A percentile compares a stretch with the other conserved stretches of the same genome.
These are phyloP conservation scores for Sebastes melanostomus DNA, from an alignment of 2,797 vertebrate genomes.

Conservation along the genomic window DNA sequence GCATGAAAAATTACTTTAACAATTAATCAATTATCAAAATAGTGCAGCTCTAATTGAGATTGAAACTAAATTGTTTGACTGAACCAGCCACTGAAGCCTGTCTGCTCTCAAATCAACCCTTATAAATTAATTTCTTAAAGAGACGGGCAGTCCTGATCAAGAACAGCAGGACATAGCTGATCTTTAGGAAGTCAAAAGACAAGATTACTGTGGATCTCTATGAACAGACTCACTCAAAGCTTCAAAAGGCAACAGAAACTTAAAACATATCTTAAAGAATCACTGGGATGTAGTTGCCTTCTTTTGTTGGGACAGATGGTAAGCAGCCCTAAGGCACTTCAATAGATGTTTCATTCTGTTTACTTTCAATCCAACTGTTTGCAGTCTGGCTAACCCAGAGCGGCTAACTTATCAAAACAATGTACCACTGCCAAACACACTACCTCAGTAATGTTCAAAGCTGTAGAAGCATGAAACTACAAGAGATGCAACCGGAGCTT, in stretches of 20 bases:
- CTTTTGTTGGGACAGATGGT: background rate
- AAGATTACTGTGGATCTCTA: background rate
- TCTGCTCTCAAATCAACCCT: background rate
- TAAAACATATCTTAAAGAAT: background rate
- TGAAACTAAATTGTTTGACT: background rate
- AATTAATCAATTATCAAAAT: background rate
- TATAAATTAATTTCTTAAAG: background rate
- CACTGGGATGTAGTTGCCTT: background rate
- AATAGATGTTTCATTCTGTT: background rate
- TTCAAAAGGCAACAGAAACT: background rate
- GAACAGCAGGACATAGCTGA: background rate
- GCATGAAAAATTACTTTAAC: background rate
- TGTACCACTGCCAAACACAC: background rate
- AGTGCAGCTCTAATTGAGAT: background rate
- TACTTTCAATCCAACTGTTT: background rate
- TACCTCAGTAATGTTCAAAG: background rate
- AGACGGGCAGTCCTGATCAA: background rate
- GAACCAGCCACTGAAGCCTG: background rate
- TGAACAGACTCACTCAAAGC: background rate
- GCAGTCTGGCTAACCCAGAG: background rate
- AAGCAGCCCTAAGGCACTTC: background rate
- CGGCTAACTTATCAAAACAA: background rate
- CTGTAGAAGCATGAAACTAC: background rate
- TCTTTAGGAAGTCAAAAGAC: background rate
- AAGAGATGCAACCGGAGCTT: background rate